Percentiles rank a stretch among this genome's conserved stretches.
Conservation (phyloP, 2,113 vertebrate species). For the Euleptes europaea region DNA sequence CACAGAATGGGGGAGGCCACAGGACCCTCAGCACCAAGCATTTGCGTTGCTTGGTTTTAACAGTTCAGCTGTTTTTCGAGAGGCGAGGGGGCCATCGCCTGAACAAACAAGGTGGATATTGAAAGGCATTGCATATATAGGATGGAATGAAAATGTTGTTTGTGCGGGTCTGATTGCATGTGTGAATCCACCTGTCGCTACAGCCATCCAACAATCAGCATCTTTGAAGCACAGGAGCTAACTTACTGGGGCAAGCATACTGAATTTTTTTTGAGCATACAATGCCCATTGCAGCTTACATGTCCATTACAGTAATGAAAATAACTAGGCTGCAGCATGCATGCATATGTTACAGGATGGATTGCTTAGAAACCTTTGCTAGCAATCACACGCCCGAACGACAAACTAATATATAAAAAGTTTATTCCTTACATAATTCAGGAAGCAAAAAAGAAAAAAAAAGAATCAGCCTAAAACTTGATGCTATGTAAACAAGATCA, state of each 20-base stretch:
- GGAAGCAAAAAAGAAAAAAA: slow-evolving; percentile 62
- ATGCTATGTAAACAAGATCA: slow-evolving; percentile 64
- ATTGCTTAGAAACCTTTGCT: background rate
- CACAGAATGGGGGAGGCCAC: too few relatives aligned
- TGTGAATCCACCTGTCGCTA: too few relatives aligned
- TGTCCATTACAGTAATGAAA: background rate
- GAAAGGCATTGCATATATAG: background rate
- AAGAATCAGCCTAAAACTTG: slow-evolving; percentile 38
- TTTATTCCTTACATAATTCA: slow-evolving; percentile 68
- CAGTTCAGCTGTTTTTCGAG: too few relatives aligned
- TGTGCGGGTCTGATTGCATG: background rate
- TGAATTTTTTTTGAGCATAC: background rate
- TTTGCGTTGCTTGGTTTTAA: too few relatives aligned
- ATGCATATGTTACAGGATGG: too few relatives aligned
- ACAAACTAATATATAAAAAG: slow-evolving; percentile 67
- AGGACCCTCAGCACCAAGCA: too few relatives aligned
- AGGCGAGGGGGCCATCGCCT: too few relatives aligned
- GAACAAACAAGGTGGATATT: background rate
- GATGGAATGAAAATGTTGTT: background rate
- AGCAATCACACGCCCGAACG: background rate
- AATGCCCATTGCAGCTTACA: background rate
- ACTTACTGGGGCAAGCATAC: background rate
- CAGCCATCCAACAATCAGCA: too few relatives aligned
- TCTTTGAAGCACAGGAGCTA: background rate
- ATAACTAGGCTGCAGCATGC: background rate